Evolutionary conservation across 1,140 invertebrate species (phyloP).

Genomic region (Eciton burchellii): DNA sequence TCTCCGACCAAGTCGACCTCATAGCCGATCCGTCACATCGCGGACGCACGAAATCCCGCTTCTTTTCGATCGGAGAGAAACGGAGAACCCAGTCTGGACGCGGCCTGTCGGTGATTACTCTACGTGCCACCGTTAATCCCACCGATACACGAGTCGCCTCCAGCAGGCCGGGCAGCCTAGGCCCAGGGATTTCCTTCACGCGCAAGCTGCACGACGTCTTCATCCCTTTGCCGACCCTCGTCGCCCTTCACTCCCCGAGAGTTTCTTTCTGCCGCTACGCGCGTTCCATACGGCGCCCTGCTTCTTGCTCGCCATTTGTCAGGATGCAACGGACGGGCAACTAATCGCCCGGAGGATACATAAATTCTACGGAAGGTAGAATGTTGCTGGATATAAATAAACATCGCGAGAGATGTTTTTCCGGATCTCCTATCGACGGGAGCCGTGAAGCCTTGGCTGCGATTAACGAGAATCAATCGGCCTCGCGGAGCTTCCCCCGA

Average conservation of each 20-base stretch:
- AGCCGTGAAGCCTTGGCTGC: background rate
- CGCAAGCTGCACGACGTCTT: conserved; percentile 22
- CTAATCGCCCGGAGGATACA: background rate
- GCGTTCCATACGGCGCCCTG: conserved; percentile 13
- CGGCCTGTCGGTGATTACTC: conserved; percentile 21
- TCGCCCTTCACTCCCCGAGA: conserved; percentile 7
- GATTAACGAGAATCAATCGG: conserved; percentile 39
- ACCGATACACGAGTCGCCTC: conserved; percentile 23
- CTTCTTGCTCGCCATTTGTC: conserved; percentile 32
- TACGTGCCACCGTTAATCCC: conserved; percentile 33
- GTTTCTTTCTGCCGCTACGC: conserved; percentile 9
- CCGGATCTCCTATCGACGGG: background rate
- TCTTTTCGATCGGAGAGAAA: conserved; percentile 22
- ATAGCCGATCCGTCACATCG: conserved; percentile 2
- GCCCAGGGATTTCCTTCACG: background rate
- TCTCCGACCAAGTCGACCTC: background rate
- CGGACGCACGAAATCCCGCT: conserved; percentile 3
- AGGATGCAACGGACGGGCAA: background rate
- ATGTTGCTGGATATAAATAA: too few relatives aligned
- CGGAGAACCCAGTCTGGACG: background rate
- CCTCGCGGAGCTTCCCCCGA: too few relatives aligned
- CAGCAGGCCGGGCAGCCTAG: background rate
- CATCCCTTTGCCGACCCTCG: conserved; percentile 27
- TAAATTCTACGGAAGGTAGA: too few relatives aligned
- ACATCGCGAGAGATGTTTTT: too few relatives aligned